Evolutionary conservation across 2,888 invertebrate genomes (phyloP).

Genomic region (Athetis lepigone): DNA sequence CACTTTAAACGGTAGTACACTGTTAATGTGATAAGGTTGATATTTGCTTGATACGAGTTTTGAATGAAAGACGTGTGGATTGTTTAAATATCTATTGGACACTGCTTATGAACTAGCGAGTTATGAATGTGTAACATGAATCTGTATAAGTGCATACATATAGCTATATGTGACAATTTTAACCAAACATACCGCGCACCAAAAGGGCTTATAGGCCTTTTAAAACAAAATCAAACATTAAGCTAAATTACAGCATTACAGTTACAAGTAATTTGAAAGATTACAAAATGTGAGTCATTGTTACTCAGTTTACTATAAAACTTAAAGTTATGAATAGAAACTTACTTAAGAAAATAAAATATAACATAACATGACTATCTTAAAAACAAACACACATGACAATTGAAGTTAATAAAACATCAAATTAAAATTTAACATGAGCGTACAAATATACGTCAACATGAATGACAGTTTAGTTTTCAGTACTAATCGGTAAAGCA

Average conservation of each 20-base stretch:
- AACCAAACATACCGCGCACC: conserved; percentile 13
- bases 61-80: too few relatives aligned
- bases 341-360: background rate
- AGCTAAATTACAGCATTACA: background rate
- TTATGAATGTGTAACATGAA: too few relatives aligned
- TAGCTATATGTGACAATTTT: background rate
- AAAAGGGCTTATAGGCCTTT: conserved; percentile 9
- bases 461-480: background rate
- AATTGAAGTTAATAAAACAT: conserved; percentile 1
- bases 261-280: background rate
- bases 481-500: conserved; percentile 6
- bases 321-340: background rate
- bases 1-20: too few relatives aligned
- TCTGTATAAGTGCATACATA: too few relatives aligned
- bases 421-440: too few relatives aligned
- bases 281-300: background rate
- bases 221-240: background rate
- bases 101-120: too few relatives aligned
- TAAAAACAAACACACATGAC: conserved; percentile 1
- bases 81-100: too few relatives aligned
- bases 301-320: background rate
- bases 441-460: background rate
- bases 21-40: too few relatives aligned
- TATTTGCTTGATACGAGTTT: too few relatives aligned
- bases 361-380: background rate